These are phyloP conservation scores for Escarpia spicata DNA, from an alignment of 2,888 invertebrate genomes.

Conservation along the genomic window DNA sequence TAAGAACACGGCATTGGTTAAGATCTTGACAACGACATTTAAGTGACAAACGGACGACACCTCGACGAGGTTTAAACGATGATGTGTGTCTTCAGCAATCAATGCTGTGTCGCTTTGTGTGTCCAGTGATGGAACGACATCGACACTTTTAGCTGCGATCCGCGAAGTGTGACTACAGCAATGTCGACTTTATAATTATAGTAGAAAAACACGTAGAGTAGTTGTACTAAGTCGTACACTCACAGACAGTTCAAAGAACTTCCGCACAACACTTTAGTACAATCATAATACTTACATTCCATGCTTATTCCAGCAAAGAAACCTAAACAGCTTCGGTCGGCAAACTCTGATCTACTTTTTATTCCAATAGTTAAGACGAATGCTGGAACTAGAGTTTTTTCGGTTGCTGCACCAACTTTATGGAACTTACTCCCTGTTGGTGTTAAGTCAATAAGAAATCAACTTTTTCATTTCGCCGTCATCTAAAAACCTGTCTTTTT, in stretches of 20 bases:
- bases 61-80: not conserved
- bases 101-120: not conserved
- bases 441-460: too few relatives aligned
- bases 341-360: too few relatives aligned
- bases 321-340: too few relatives aligned
- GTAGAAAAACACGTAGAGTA: not conserved
- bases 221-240: not conserved
- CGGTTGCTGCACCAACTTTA: too few relatives aligned
- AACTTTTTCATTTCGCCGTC: too few relatives aligned
- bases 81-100: not conserved
- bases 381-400: too few relatives aligned
- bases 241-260: not conserved
- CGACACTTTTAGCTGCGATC: not conserved
- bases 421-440: too few relatives aligned
- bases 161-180: not conserved
- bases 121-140: not conserved
- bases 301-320: too few relatives aligned
- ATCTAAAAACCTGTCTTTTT: too few relatives aligned
- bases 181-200: not conserved
- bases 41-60: slow-evolving; percentile 12
- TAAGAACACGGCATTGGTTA: not conserved
- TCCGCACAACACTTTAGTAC: not conserved
- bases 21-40: not conserved
- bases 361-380: too few relatives aligned
- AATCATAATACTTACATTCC: not conserved